These are phyloP conservation scores for Mesopsocus fuscifrons DNA, from an alignment of 2,888 invertebrate species.

Conservation along the genomic window DNA sequence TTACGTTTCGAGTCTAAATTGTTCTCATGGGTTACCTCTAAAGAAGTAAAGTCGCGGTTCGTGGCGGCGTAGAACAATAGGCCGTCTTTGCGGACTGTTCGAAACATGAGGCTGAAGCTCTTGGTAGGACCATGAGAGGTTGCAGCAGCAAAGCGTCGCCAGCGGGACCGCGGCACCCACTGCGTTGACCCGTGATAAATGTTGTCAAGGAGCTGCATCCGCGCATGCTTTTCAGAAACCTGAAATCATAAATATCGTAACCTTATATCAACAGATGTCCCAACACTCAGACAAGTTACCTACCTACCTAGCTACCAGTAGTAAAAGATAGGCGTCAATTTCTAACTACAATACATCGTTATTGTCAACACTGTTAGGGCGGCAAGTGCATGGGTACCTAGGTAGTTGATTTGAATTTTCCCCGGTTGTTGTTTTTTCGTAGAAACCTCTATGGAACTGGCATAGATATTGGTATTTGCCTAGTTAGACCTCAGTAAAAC, in stretches of 20 bases:
- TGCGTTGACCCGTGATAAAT: slow-evolving; percentile 53
- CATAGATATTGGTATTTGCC: no score
- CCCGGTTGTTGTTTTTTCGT: no score
- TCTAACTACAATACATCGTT: no score
- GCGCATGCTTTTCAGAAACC: slow-evolving; percentile 63
- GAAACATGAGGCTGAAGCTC: slow-evolving; percentile 57
- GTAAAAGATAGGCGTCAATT: no score
- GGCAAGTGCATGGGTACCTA: no score
- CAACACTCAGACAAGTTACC: not conserved
- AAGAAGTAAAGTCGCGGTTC: slow-evolving; percentile 66
- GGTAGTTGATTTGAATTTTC: no score
- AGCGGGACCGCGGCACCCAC: slow-evolving; percentile 32
- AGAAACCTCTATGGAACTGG: no score
- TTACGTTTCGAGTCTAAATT: no score
- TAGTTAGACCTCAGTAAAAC: no score
- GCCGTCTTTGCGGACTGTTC: slow-evolving; percentile 59
- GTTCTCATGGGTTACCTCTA: no score
- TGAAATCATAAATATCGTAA: slow-evolving; percentile 18
- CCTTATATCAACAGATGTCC: not conserved
- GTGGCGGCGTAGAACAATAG: slow-evolving; percentile 72
- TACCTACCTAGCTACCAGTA: no score
- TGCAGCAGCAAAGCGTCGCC: slow-evolving; percentile 19
- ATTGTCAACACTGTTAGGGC: no score
- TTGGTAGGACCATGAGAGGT: slow-evolving; percentile 36
- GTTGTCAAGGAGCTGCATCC: slow-evolving; percentile 69